Base-by-base conservation (phyloP, 2,797 vertebrate genomes). In the Danio choprae region DNA sequence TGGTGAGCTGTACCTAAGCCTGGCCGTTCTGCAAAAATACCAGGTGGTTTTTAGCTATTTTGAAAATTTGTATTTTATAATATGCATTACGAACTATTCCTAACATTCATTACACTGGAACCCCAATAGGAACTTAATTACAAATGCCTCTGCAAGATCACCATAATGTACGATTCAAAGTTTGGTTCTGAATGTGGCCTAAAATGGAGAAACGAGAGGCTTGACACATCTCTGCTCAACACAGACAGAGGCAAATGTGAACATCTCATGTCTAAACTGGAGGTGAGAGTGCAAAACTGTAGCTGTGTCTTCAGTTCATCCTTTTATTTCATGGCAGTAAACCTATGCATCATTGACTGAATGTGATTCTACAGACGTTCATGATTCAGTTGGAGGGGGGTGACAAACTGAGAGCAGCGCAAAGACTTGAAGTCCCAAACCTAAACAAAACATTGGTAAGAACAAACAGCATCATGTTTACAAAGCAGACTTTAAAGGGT, bases 331-430 rank as follows among this genome's bases (percentile, higher is more conserved):
- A 20, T 46, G 18, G 40, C 38, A 70, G 41, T 50, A 18, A 29
- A 53, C 38, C 29, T 11, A 9, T 56, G 41, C 50, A 48, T 73
- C 20, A 48, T 38, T 60, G 40, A 77, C 16, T 71, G 8, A 8
- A 76, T 78, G 62, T 15, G 59, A 62, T 58, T 50, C 29, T 46
- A 60, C 74, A 90, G 87, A 83, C 74, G 3, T 84, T 87, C 40
- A 85, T 88, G 85, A 81, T 82, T 79, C 85, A 89, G 77, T 83
- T 90, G 74, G 87, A 84, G 46, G 86, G 85, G 50, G 88, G 88
- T 20, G 86, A 89, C 79, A 75, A 80, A 82, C 29, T 86, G 48
- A 87, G 70, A 68, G 88, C 86, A 2, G 73, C 85, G 74, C 85
- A 81, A 84, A 86, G 79, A 22, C 86, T 90, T 43, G 65, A 86